Percentiles rank a stretch among this genome's conserved stretches.
Conservation (phyloP, 2,113 vertebrate genomes). For the Gulo gulo region DNA sequence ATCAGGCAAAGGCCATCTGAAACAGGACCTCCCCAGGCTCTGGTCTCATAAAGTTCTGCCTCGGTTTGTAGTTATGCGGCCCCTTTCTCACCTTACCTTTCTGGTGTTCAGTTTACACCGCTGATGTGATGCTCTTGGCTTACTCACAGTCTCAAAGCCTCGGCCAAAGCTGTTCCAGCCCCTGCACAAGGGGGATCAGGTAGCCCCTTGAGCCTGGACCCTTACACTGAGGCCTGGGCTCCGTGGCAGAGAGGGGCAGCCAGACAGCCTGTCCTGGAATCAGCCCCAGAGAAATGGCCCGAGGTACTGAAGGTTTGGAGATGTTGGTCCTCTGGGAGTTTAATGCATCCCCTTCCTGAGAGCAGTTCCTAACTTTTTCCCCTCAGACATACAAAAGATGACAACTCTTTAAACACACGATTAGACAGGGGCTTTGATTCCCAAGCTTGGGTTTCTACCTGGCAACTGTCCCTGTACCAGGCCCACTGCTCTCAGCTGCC, state of each 20-base stretch:
- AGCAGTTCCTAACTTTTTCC: background rate
- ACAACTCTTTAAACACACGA: background rate
- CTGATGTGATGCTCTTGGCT: background rate
- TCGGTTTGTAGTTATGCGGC: fast-evolving
- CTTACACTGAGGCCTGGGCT: background rate
- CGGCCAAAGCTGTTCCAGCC: background rate
- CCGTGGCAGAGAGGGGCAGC: background rate
- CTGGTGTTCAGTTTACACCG: background rate
- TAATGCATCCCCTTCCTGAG: background rate
- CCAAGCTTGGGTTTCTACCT: background rate
- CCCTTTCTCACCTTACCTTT: background rate
- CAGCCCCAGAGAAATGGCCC: background rate
- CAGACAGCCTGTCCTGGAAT: background rate
- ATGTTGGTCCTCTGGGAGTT: background rate
- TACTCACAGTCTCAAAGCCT: background rate
- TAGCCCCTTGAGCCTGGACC: background rate
- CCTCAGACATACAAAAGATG: background rate
- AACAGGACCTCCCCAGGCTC: background rate
- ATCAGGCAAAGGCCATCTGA: background rate
- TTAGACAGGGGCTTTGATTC: background rate
- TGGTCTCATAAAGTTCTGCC: background rate
- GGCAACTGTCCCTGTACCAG: background rate
- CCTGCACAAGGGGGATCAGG: background rate
- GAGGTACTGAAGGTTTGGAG: background rate
- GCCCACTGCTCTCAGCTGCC: background rate